Percentiles rank a stretch among this genome's conserved stretches.
phyloP scores from a whole-genome alignment of 1,140 invertebrate species.

The Chrysomallon squamiferum region DNA sequence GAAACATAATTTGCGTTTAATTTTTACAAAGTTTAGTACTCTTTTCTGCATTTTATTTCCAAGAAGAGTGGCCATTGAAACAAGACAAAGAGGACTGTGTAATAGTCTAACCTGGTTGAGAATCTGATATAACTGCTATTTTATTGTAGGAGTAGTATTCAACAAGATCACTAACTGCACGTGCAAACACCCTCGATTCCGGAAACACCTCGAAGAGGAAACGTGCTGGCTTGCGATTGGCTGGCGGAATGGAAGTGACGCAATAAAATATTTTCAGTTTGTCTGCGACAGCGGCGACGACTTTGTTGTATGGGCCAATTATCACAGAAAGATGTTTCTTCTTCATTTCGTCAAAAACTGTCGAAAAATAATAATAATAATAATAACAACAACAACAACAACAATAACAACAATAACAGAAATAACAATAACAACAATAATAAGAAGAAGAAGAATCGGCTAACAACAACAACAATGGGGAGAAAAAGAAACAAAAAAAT shows the following conservation, averaged over 20 bases:
- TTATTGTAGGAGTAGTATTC: constrained; percentile 32
- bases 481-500: too few species aligned
- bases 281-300: constrained; percentile 31
- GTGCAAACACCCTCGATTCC: constrained; percentile 20
- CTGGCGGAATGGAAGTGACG: constrained; percentile 38
- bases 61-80: neutral
- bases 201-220: constrained; percentile 43
- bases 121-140: constrained; percentile 39
- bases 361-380: too few species aligned
- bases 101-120: constrained; percentile 28
- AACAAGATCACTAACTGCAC: constrained; percentile 36
- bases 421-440: too few species aligned
- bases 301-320: constrained; percentile 37
- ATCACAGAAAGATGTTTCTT: constrained; percentile 23
- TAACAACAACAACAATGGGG: too few species aligned
- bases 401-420: too few species aligned
- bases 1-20: too few species aligned
- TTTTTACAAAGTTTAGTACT: neutral
- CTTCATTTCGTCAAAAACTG: constrained; percentile 12
- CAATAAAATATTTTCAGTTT: constrained; percentile 37
- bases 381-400: too few species aligned
- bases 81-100: neutral
- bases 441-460: too few species aligned
- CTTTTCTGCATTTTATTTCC: neutral
- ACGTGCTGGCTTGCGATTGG: constrained; percentile 9